Evolutionary conservation across 37 sponge, comb jelly and placozoan genomes (phyloP), one percentile per base, ranked within the genome.

Genomic region (Petrosia ficiformis): DNA sequence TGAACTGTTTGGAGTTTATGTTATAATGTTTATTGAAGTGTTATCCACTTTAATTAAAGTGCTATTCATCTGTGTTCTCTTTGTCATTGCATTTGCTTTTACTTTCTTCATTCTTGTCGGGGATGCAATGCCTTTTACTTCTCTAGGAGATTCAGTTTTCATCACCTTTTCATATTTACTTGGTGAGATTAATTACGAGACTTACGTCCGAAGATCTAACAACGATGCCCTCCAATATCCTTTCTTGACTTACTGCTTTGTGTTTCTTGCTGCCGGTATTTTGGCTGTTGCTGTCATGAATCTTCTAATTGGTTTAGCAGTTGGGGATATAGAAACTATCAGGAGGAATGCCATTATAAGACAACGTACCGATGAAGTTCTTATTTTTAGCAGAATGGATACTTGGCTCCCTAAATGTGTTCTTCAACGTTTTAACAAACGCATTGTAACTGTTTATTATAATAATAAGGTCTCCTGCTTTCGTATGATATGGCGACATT

Each of bases 221-320:
- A 66, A 78, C 36, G 83, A 81, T 0, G 29, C 48, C 10, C 76
- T 95, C 1, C 36, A 54, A 3, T 75, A 61, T 74, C 48, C 68
- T 6, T 42, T 42, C 3, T 28, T 88, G 31, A 79, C 84, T 4
- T 91, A 81, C 56, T 21, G 88, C 0, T 86, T 95, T 57, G 65
- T 95, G 0, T 65, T 82, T 31, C 33, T 84, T 0, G 33, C 85
- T 39, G 89, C 84, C 10, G 74, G 89, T 39, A 31, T 96, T 8
- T 44, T 96, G 74, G 74, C 84, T 0, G 83, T 96, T 57, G 76
- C 86, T 2, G 41, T 96, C 28, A 84, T 80, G 77, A 96, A 96
- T 60, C 67, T 96, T 56, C 91, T 96, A 22, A 87, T 96, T 68
- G 97, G 91, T 80, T 59, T 95, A 25, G 94, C 96, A 43, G 94